Evolutionary conservation across 37 sponge, comb jelly and placozoan genomes (phyloP).

Genomic region (Aphrocallistes beatrix): DNA sequence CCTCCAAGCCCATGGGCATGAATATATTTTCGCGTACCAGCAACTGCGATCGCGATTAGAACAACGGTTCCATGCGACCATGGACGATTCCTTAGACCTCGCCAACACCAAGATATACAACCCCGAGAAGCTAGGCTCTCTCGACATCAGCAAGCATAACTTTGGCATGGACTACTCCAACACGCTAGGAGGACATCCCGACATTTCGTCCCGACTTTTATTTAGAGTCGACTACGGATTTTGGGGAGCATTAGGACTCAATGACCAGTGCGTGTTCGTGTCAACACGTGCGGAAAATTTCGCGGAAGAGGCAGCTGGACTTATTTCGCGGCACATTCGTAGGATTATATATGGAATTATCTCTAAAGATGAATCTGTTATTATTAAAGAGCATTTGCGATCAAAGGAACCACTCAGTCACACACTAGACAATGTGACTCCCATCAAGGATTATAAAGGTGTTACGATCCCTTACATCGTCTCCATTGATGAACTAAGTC

Average conservation of each 20-base stretch:
- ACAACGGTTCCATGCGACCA: not conserved
- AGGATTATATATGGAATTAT: not conserved
- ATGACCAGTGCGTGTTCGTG: slow-evolving; percentile 14
- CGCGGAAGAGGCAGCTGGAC: not conserved
- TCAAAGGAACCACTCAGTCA: not conserved
- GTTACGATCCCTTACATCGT: not conserved
- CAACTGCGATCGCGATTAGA: not conserved
- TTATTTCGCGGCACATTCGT: not conserved
- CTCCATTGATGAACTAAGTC: not conserved
- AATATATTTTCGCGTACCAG: not conserved
- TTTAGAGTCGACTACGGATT: not conserved
- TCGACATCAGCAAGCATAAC: not conserved
- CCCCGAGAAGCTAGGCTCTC: not conserved
- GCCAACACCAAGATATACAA: not conserved
- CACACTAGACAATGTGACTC: not conserved
- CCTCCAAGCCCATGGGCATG: not conserved
- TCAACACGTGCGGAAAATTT: not conserved
- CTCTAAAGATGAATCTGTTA: not conserved
- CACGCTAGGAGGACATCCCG: not conserved
- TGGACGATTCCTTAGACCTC: not conserved
- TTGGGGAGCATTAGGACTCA: not conserved
- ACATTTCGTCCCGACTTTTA: not conserved
- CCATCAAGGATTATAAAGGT: not conserved
- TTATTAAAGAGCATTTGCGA: not conserved
- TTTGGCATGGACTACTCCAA: not conserved